Evolutionary conservation across 2,797 vertebrate species (phyloP), one percentile per base, ranked within the genome.

Genomic region (Diplodus sargus): DNA sequence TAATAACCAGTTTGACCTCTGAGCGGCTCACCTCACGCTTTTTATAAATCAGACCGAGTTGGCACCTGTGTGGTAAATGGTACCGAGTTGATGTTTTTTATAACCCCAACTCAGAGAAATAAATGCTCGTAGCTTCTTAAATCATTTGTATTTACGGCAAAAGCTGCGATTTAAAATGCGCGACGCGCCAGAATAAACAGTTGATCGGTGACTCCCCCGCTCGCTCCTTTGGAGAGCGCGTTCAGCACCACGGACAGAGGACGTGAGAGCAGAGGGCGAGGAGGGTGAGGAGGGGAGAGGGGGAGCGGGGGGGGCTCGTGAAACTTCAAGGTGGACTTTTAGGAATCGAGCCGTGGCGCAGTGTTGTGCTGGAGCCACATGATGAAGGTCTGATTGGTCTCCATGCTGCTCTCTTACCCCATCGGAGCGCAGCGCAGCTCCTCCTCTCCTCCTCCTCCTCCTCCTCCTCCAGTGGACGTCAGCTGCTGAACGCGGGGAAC

Each of bases 161-260:
- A 34, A 56, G 15, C 7, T 23, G 5, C 14, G 39, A 25, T 28
- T 76, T 64, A 58, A 70, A 61, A 70, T 71, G 12, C 52, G 43
- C 4, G 8, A 18, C 30, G 6, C 47, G 28, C 18, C 1, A 11
- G 15, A 53, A 20, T 18, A 53, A 62, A 9, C 16, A 8, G 39
- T 15, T 69, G 42, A 68, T 79, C 20, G 45, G 20, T 16, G 47
- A 34, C 61, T 52, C 23, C n/a, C 54, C 53, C 0, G n/a, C 62
- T 43, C 23, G 18, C 53, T 28, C 53, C 25, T n/a, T n/a, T 39
- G 3, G 51, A 58, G 42, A 34, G 4, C 0, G 47, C 0, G 48
- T 79, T 85, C 89, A 90, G 90, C 73, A 87, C 88, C 85, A 9
- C 18, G 91, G 88, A 87, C 82, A 89, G 34, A 34, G 34, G 34